A percentile compares a stretch with the other conserved stretches of the same genome.
Evolutionary conservation across 2,888 invertebrate species (phyloP).

Genomic region (Athetis lepigone): DNA sequence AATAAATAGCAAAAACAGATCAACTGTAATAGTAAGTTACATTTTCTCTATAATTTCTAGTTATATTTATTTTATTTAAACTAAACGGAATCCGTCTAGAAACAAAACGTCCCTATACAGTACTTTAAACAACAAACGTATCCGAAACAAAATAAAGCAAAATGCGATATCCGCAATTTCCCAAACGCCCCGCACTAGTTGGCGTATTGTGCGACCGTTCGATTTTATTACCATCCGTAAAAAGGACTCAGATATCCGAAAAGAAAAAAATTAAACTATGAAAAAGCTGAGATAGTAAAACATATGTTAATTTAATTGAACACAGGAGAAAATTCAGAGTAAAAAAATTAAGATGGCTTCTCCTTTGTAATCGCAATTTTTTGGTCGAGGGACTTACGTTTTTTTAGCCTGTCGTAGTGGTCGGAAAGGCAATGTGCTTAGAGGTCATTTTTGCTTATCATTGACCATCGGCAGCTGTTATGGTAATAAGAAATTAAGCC

Average conservation of each 20-base stretch:
- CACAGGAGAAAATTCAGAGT: slow-evolving; percentile 54
- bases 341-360: slow-evolving; percentile 54
- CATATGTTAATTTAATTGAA: slow-evolving; percentile 82
- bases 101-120: slow-evolving; percentile 31
- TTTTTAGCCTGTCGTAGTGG: slow-evolving; percentile 23
- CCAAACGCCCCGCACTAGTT: slow-evolving; percentile 65
- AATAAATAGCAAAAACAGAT: too few relatives aligned
- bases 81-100: slow-evolving; percentile 8
- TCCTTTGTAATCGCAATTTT: slow-evolving; percentile 45
- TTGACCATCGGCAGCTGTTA: slow-evolving; percentile 43
- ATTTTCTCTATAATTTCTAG: too few relatives aligned
- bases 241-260: slow-evolving; percentile 76
- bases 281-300: slow-evolving; percentile 69
- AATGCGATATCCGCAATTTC: slow-evolving; percentile 47
- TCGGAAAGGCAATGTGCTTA: slow-evolving; percentile 9
- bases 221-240: slow-evolving; percentile 82
- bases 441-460: slow-evolving; percentile 40
- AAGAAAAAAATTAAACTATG: slow-evolving; percentile 70
- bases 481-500: slow-evolving; percentile 45
- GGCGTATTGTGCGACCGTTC: slow-evolving; percentile 73
- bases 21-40: too few relatives aligned
- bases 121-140: slow-evolving; percentile 33
- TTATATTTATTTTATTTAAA: too few relatives aligned
- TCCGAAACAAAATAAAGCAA: slow-evolving; percentile 50
- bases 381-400: slow-evolving; percentile 23